phyloP scores from a whole-genome alignment of 2,888 invertebrate genomes.

The Oligia fasciuncula region DNA sequence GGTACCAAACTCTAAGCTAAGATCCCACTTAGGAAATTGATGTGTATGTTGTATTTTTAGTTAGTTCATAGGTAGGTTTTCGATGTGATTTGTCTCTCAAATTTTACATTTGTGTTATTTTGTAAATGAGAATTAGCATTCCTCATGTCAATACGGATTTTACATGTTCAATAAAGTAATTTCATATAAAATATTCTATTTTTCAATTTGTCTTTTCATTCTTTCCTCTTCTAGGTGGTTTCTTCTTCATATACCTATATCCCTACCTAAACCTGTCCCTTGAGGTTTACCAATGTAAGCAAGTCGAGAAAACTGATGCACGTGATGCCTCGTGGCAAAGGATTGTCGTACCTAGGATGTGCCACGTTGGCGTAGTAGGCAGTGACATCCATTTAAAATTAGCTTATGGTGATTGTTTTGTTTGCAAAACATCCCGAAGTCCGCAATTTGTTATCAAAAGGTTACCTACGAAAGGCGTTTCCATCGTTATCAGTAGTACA shows the following conservation, averaged over 20 bases:
- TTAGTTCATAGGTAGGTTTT: conserved; percentile 90
- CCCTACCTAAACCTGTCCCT: neutral
- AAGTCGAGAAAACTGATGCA: conserved; percentile 3
- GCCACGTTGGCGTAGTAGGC: conserved; percentile 33
- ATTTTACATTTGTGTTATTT: conserved; percentile 90
- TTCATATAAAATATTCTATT: conserved; percentile 87
- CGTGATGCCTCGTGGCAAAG: conserved; percentile 55
- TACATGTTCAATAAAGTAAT: conserved; percentile 91
- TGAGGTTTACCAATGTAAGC: conserved; percentile 9
- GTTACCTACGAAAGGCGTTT: conserved; percentile 6
- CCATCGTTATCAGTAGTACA: conserved; percentile 8
- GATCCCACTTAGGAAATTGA: conserved; percentile 85
- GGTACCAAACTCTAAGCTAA: conserved; percentile 88
- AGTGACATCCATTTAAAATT: conserved; percentile 1
- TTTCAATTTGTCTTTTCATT: conserved; percentile 75
- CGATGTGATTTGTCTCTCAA: conserved; percentile 90
- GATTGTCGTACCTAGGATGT: neutral
- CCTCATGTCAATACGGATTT: conserved; percentile 91
- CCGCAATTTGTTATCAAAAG: conserved; percentile 2
- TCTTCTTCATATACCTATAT: conserved; percentile 29
- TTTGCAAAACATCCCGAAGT: conserved; percentile 19
- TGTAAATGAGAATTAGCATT: conserved; percentile 90
- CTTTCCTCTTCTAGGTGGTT: conserved; percentile 35
- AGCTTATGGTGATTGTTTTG: neutral
- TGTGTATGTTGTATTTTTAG: conserved; percentile 90